Base-by-base conservation (phyloP, 2,888 invertebrate species). In the Xanthia icteritia region DNA sequence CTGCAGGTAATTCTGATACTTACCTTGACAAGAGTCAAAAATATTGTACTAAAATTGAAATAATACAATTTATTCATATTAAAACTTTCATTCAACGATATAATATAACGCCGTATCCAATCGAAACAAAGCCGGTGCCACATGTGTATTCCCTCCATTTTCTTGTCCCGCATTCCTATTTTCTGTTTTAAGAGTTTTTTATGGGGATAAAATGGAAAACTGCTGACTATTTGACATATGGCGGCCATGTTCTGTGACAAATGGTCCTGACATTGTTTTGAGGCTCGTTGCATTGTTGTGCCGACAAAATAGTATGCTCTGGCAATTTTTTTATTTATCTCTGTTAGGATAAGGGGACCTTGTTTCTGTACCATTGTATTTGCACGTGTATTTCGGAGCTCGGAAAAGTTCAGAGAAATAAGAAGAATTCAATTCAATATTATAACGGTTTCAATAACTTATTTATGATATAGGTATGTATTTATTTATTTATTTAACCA, bases 181-280 rank as follows among this genome's bases (percentile, higher is more conserved):
- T 84, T 77, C 65, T 67, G 76, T 73, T 85, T 82, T 70, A 83
- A 82, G 83, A 82, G 86, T 75, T 84, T 84, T 83, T 84, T 85
- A 85, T 86, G 83, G 54, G 86, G n/a, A 75, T 73, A 78, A 82
- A 84, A 84, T 84, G 83, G 86, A 82, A 83, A 86, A 73, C 67
- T 76, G 86, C 79, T 82, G 86, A 84, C 86, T 79, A 76, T 76
- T 71, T 83, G 84, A 86, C 84, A 84, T 79, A 83, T 86, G 84
- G 86, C 70, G 86, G 31, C 61, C 48, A 73, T 65, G 42, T 64
- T n/a, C 65, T 63, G 63, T 86, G 86, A 85, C 64, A 84, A 70
- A 84, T 84, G 78, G 63, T 77, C 51, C 71, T 60, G 42, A 54
- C 78, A 73, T 82, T 84, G 83, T 84, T 84, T 77, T 86, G 78